Base-by-base conservation (phyloP, 37 sponge, comb jelly and placozoan genomes). In the Theonella swinhoei region DNA sequence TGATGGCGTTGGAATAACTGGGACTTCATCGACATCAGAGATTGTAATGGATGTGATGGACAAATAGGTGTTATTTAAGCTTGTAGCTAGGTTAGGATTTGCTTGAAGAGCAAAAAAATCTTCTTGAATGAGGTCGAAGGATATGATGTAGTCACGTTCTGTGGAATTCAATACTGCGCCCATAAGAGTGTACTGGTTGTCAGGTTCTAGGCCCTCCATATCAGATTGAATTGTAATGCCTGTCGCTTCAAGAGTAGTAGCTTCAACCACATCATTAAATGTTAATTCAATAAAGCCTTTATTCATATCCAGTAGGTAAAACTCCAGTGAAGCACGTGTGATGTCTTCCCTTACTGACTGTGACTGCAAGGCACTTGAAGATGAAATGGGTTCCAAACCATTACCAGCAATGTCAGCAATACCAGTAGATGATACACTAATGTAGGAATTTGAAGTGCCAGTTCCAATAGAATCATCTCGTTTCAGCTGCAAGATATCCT, bases 221-320 rank as follows among this genome's bases (percentile, higher is more conserved):
- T 68, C 65, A 71, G 62, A 83, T 62, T 91, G 94, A 0, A 96
- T 31, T 1, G 88, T 88, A 11, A 96, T 68, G 22, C 68, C 83
- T 60, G 58, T 80, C 32, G 90, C 84, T 30, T 37, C 39, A 58
- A 94, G 83, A 17, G 80, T 42, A 31, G 70, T 63, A 9, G 85
- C 39, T 28, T 71, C 63, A 40, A 88, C 81, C 4, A 96, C 94
- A 83, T 94, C 94, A 86, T 81, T 64, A 40, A 96, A 96, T 19
- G 84, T 86, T 20, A 96, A 60, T 19, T 38, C 77, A 42, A 94
- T 36, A 11, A 43, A 24, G 14, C 90, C 92, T 9, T 65, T 9
- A 71, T 96, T 63, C 90, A 94, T 86, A 58, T 96, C 97, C 20
- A 96, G 43, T 0, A 63, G 40, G 54, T 89, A 96, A 37, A 42